A percentile compares a stretch with the other conserved stretches of the same genome.
Conservation (phyloP, 2,888 invertebrate genomes). For the Pollenia labialis region DNA sequence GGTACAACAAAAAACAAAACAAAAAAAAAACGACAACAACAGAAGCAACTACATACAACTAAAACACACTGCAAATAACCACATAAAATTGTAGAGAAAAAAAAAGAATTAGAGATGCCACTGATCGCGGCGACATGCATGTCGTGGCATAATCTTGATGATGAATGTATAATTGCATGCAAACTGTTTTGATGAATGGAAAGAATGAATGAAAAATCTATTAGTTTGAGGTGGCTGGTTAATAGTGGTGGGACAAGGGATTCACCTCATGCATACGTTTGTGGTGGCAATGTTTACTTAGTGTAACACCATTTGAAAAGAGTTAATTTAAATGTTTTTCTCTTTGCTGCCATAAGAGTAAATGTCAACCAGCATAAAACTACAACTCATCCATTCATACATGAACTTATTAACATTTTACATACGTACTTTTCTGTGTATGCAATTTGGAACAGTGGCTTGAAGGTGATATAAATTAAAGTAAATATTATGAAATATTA, state of each 20-base stretch:
- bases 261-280: constrained; percentile 20
- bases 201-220: constrained; percentile 69
- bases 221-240: constrained; percentile 63
- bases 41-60: constrained; percentile 36
- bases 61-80: constrained; percentile 38
- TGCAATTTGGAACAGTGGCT: constrained; percentile 36
- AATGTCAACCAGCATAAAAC: constrained; percentile 81
- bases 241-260: constrained; percentile 41
- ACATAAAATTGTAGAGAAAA: constrained; percentile 32
- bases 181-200: constrained; percentile 76
- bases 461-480: background rate
- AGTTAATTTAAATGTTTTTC: constrained; percentile 72
- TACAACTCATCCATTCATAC: constrained; percentile 47
- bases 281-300: constrained; percentile 64
- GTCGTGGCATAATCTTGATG: constrained; percentile 82
- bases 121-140: constrained; percentile 77
- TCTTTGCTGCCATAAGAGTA: constrained; percentile 70
- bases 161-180: constrained; percentile 83
- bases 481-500: background rate
- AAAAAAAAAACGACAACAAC: constrained; percentile 12
- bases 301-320: constrained; percentile 61
- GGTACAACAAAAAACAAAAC: constrained; percentile 18
- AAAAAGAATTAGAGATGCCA: constrained; percentile 66
- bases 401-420: constrained; percentile 48
- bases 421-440: constrained; percentile 10